A percentile compares a stretch with the other conserved stretches of the same genome.
Evolutionary conservation across 2,888 invertebrate species (phyloP).

Genomic region (Exephanes ischioxanthus): DNA sequence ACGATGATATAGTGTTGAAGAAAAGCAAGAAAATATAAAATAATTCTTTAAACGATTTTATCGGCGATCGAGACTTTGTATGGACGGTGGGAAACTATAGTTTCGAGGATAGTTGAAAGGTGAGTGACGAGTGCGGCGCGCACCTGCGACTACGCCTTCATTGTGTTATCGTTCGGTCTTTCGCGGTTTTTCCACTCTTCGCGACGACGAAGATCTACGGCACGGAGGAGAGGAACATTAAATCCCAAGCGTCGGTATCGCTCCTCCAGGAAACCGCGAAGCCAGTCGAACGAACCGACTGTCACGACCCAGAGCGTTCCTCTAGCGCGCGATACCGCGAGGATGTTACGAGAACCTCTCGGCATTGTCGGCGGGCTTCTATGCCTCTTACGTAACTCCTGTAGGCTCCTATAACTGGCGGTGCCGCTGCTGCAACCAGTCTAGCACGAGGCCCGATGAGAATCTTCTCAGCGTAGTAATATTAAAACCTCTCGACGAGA

Average conservation of each 20-base stretch:
- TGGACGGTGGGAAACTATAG: not conserved
- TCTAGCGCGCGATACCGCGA: constrained; percentile 64
- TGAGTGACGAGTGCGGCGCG: constrained; percentile 44
- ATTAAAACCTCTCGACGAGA: not conserved
- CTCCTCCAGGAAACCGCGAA: constrained; percentile 42
- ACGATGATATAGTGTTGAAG: constrained; percentile 8
- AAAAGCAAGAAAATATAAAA: not conserved
- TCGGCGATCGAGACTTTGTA: not conserved
- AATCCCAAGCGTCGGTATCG: constrained; percentile 33
- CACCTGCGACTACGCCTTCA: constrained; percentile 36
- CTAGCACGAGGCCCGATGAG: constrained; percentile 72
- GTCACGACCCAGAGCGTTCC: constrained; percentile 39
- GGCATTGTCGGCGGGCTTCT: constrained; percentile 67
- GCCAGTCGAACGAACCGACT: constrained; percentile 8
- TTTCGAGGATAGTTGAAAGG: constrained; percentile 42
- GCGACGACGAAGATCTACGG: constrained; percentile 5
- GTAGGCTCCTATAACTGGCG: constrained; percentile 16
- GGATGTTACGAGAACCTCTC: constrained; percentile 77
- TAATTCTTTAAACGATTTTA: not conserved
- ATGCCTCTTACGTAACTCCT: constrained; percentile 73
- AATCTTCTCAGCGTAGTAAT: constrained; percentile 75
- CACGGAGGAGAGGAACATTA: constrained; percentile 15
- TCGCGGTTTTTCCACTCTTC: constrained; percentile 5
- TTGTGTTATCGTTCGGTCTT: constrained; percentile 6
- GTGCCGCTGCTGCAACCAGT: constrained; percentile 57